Conservation (phyloP, 2,113 vertebrate species). For the Gymnarchus niloticus region DNA sequence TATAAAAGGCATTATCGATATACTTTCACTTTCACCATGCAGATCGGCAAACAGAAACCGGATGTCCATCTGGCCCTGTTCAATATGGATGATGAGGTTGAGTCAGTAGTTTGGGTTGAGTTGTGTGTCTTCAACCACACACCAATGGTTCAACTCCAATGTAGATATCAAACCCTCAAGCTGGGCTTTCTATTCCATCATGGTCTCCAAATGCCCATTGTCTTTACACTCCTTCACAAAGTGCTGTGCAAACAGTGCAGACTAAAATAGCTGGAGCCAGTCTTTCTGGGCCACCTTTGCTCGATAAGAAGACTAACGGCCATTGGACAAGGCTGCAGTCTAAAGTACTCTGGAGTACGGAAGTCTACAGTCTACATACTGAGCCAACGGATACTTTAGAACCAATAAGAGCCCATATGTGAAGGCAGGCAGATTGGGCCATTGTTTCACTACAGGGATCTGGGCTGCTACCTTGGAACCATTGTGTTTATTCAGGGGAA, state of each 20-base stretch:
- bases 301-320: not conserved
- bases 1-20: not conserved
- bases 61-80: not conserved
- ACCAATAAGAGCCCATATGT: not conserved
- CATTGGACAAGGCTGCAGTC: conserved; percentile 3
- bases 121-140: not conserved
- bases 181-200: not conserved
- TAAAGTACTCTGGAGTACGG: not conserved
- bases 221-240: conserved; percentile 4
- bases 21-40: not conserved
- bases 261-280: conserved; percentile 22
- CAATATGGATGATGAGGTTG: not conserved
- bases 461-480: not conserved
- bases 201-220: not conserved
- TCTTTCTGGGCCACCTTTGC: not conserved
- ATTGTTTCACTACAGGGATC: not conserved
- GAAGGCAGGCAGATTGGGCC: not conserved
- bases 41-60: not conserved
- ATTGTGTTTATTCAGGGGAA: not conserved
- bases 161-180: not conserved
- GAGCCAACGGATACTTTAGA: not conserved
- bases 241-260: not conserved
- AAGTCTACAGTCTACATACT: not conserved
- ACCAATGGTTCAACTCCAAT: not conserved
- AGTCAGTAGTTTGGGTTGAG: not conserved